Evolutionary conservation across 1,140 invertebrate species (phyloP), one percentile per base, ranked within the genome.

Genomic region (Drosophila subobscura): DNA sequence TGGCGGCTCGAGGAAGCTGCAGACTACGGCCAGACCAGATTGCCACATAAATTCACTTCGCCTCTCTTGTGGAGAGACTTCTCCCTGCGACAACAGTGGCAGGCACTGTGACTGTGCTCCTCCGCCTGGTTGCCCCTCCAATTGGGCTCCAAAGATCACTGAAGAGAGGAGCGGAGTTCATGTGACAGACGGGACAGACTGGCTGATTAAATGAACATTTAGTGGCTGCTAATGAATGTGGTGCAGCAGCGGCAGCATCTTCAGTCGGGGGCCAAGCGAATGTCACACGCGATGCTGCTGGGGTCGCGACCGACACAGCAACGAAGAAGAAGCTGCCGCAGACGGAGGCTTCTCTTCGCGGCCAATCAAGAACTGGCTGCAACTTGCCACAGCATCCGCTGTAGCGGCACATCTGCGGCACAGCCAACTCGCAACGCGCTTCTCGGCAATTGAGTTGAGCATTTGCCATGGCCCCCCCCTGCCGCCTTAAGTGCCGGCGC

Each of bases 201-300:
- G 72, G 60, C 56, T 86, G 83, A 86, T 88, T 76, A 83, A 86
- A 63, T 59, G 83, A 88, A 88, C 83, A 88, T 86, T 86, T 86
- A 86, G 86, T 72, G 81, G 74, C 83, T 86, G 83, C 83, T 86
- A 86, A 86, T 86, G 83, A 86, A 86, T 86, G 79, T 89, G 83
- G 83, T 86, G 83, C 83, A 86, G 64, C 61, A 64, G 55, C 56
- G 60, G 40, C 50, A 44, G 44, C 65, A 53, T 40, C 49, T 14
- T 40, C 14, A 14, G 44, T 41, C 51, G 64, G 70, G 58, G 59
- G 72, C 72, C 16, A 20, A 75, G 63, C 72, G 70, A 88, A 86
- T 86, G 83, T 89, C 83, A 86, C 83, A 86, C 83, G 83, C 83
- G 75, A 86, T 88, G 81, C 64, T 66, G 16, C 16, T 52, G 83